Evolutionary conservation across 2,888 invertebrate genomes (phyloP).

Genomic region (Synanthedon andrenaeformis): DNA sequence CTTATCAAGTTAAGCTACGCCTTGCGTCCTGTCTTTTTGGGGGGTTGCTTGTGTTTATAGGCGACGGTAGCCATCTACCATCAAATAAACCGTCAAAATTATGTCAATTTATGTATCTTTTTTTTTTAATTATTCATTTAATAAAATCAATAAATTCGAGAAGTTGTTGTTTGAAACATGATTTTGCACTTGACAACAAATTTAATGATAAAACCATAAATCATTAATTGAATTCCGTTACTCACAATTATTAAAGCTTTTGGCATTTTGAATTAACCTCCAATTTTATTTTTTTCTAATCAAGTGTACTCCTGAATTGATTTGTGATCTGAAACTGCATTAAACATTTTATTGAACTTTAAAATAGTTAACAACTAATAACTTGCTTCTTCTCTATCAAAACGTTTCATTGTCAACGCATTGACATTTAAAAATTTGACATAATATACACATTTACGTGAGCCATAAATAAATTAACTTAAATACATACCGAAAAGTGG

Average conservation of each 20-base stretch:
- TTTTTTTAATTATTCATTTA: too few species aligned
- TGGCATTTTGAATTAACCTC: not conserved
- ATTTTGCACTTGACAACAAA: too few species aligned
- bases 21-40: too few species aligned
- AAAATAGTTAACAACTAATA: slow-evolving; percentile 19
- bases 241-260: not conserved
- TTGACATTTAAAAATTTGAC: slow-evolving; percentile 48
- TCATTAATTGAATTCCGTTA: not conserved
- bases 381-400: slow-evolving; percentile 30
- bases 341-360: slow-evolving; percentile 28
- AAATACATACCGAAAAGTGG: slow-evolving; percentile 53
- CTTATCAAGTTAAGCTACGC: too few species aligned
- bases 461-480: slow-evolving; percentile 47
- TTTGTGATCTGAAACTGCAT: slow-evolving; percentile 51
- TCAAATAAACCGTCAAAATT: too few species aligned
- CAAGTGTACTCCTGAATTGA: not conserved
- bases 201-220: too few species aligned
- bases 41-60: too few species aligned
- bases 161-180: too few species aligned
- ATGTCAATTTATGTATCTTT: too few species aligned
- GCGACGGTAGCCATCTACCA: too few species aligned
- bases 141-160: too few species aligned
- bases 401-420: slow-evolving; percentile 51
- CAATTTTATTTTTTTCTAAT: not conserved
- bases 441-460: not conserved